phyloP scores from a whole-genome alignment of 2,888 invertebrate species.

The Andrena minutula region DNA sequence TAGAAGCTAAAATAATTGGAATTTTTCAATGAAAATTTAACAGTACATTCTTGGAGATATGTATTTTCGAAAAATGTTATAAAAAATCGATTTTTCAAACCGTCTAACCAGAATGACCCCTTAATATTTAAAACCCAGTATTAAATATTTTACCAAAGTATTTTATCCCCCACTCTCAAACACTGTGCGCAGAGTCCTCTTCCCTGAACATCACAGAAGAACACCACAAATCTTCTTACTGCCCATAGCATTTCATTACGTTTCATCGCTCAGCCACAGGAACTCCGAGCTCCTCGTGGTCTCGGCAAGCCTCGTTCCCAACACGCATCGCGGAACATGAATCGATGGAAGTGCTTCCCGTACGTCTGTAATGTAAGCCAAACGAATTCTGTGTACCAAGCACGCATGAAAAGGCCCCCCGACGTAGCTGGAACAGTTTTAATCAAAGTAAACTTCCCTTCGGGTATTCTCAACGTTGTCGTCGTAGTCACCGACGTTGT shows the following conservation, averaged over 20 bases:
- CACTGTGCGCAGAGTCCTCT: background rate
- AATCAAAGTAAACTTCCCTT: constrained; percentile 75
- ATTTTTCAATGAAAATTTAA: no score
- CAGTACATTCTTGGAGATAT: no score
- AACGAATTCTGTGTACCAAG: constrained; percentile 45
- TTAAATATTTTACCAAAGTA: background rate
- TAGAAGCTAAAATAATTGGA: no score
- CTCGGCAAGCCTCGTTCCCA: background rate
- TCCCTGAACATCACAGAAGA: background rate
- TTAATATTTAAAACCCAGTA: background rate
- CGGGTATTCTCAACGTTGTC: constrained; percentile 44
- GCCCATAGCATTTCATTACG: background rate
- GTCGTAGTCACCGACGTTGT: constrained; percentile 32
- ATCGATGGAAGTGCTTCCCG: constrained; percentile 39
- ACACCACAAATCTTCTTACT: background rate
- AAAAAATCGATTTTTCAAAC: no score
- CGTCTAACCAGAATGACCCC: no score
- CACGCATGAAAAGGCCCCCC: constrained; percentile 58
- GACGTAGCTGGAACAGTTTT: constrained; percentile 72
- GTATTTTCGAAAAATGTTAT: no score
- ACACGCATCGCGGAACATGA: constrained; percentile 20
- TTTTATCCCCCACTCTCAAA: background rate
- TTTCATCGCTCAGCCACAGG: background rate
- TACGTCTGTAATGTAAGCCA: constrained; percentile 35
- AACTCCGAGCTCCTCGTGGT: background rate